Evolutionary conservation across 2,113 vertebrate species (phyloP).

Genomic region (Lepus europaeus): DNA sequence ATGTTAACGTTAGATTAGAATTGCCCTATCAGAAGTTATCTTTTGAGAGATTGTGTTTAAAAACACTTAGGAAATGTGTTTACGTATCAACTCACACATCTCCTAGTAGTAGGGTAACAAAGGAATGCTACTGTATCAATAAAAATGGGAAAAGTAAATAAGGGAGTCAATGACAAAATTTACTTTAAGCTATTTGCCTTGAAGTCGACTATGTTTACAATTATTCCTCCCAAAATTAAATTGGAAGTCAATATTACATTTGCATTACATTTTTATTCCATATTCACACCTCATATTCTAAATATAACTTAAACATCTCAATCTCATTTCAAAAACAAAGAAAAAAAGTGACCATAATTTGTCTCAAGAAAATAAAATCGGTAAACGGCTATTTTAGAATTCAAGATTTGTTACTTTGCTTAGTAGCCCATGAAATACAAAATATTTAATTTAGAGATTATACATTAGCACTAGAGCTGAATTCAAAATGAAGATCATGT

Average conservation of each 20-base stretch:
- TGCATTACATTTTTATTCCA: background rate
- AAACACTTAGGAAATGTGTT: background rate
- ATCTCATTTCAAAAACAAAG: slow-evolving; percentile 33
- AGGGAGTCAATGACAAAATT: background rate
- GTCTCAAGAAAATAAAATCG: slow-evolving; percentile 46
- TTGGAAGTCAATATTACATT: background rate
- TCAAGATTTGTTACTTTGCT: slow-evolving; percentile 49
- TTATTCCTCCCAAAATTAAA: background rate
- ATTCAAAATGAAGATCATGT: background rate
- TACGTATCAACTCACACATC: background rate
- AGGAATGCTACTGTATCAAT: background rate
- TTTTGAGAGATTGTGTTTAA: background rate
- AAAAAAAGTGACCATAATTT: slow-evolving; percentile 6
- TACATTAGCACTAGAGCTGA: background rate
- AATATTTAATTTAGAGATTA: slow-evolving; percentile 54
- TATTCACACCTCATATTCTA: background rate
- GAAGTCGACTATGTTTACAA: background rate
- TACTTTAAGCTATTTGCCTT: background rate
- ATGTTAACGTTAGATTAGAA: background rate
- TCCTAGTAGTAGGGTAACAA: background rate
- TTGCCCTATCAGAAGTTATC: no score
- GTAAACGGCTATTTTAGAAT: slow-evolving; percentile 4
- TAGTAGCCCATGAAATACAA: slow-evolving; percentile 47
- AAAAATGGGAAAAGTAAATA: background rate
- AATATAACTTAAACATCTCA: background rate